Evolutionary conservation across 2,113 vertebrate genomes (phyloP), one percentile per base, ranked within the genome.

Genomic region (Ranitomeya variabilis): DNA sequence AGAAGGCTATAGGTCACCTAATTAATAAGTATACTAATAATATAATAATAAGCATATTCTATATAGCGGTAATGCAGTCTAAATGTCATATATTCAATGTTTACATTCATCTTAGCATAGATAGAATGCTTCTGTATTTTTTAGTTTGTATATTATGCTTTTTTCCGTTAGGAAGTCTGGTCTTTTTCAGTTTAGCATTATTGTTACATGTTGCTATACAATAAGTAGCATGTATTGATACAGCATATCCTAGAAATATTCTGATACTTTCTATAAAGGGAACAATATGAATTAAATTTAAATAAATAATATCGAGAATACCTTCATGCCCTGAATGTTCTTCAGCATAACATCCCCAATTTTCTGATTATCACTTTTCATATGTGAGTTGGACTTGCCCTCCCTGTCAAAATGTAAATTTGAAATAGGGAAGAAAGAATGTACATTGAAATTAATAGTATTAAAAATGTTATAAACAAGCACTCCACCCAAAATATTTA

Each of bases 341-440:
- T 96, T 99, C 83, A 99, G 93, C 96, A 99, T 95, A 90, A 99
- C 94, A 64, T 99, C 98, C 21, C 98, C 98, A 13, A 98, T 97
- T 93, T 96, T 97, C 94, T 99, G 98, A 95, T 96, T 95, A 92
- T 99, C 98, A 90, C 96, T 97, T 95, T 97, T 97, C 91, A 97
- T 94, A 91, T 99, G 98, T 76, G 97, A 96, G 71, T 97, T 98
- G 19, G 97, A 98, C 21, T 96, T 97, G 87, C 97, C 98, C 95
- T 99, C 98, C 98, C 98, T 99, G 93, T 87, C 74, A 91, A 80
- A 73, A 91, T 88, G 79, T 7, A 85, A 59, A 26, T 23, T 14
- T 2, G 21, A 11, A 73, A 51, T 21, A 21, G 23, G 2, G 16
- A 73, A 73, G 3, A 37, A 71, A 67, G 64, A 71, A 74, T 45